Evolutionary conservation across 2,113 vertebrate species (phyloP), one percentile per base, ranked within the genome.

Genomic region (Collichthys lucidus): DNA sequence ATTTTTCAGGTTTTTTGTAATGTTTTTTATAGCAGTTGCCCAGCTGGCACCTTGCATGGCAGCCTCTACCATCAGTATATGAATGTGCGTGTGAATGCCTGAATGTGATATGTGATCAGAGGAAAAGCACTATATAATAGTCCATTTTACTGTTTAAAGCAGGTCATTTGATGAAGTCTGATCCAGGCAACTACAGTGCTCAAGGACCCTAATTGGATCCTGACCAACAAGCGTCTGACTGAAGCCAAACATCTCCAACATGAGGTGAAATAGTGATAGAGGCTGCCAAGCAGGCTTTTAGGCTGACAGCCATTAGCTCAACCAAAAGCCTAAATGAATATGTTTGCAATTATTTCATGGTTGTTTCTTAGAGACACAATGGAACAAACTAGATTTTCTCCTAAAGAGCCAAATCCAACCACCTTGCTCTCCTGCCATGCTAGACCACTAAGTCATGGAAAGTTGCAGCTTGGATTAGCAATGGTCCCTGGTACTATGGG

Each of bases 401-500:
- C 17, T 6, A 8, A 52, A 53, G 8, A 64, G 50, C 50, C 57
- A 80, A 86, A 82, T 66, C 66, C 24, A 86, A 59, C 77, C 73
- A 84, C 66, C 52, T 69, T 77, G 68, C 50, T 60, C 22, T 70
- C 63, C 49, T 47, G 77, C 63, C 31, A 75, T 29, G 60, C 63
- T 56, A 20, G 49, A 46, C n/a, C 12, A 19, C 57, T 24, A 63
- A 59, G 35, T 89, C 61, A 75, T 72, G 77, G 82, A 85, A 80
- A 80, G 22, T 78, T 17, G 81, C 55, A 63, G 19, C 53, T 68
- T 86, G 64, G 83, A 77, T 72, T 44, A 76, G 44, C 24, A 85
- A 22, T 24, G 17, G 26, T 67, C 44, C 29, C 35, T 74, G 26
- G 31, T 61, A 50, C 47, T 79, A 49, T 19, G 59, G 77, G 74